Base-by-base conservation (phyloP, 2,888 invertebrate genomes). In the Ormia ochracea region DNA sequence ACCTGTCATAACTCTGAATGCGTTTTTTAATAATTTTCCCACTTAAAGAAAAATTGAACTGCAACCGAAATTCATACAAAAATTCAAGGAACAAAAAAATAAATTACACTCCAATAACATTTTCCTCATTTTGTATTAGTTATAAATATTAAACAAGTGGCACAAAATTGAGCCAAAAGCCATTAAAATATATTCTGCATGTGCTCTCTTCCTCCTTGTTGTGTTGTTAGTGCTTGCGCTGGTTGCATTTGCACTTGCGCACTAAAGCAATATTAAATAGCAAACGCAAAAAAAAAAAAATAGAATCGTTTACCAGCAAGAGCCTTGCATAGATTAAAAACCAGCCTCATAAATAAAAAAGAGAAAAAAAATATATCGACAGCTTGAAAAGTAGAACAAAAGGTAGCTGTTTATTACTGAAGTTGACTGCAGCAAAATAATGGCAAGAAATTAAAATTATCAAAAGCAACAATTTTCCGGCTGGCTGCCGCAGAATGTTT, bases 401-500 rank as follows among this genome's bases (percentile, higher is more conserved):
- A 76, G 58, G 66, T 68, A 59, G 69, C 69, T 76, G 61, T 56
- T 61, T 76, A 48, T 36, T 75, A 45, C 45, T 66, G 33, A 21
- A 66, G 58, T 31, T 66, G 66, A 41, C 33, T 41, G 56, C 4
- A 36, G 19, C n/a, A 41, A 72, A 33, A 68, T 76, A 69, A 69
- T 69, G 61, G 69, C 76, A 63, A 63, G 31, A 76, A 76, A 76
- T 76, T 76, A 69, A 76, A 69, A 54, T 65, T 76, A 76, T 69
- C 76, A 69, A 76, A 56, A 76, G 69, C 63, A 70, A 33, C 76
- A 76, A 76, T 76, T 76, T 76, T 76, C 76, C 76, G 76, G 63
- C 69, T 70, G 76, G 76, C 10, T 76, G 63, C 61, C 23, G 54
- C 4, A 66, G 31, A 74, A 48, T 48, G n/a, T 65, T 58, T 66